Percentiles rank a stretch among this genome's conserved stretches.
Conservation (phyloP, 2,888 invertebrate genomes). For the Yponomeuta plumbellus region DNA sequence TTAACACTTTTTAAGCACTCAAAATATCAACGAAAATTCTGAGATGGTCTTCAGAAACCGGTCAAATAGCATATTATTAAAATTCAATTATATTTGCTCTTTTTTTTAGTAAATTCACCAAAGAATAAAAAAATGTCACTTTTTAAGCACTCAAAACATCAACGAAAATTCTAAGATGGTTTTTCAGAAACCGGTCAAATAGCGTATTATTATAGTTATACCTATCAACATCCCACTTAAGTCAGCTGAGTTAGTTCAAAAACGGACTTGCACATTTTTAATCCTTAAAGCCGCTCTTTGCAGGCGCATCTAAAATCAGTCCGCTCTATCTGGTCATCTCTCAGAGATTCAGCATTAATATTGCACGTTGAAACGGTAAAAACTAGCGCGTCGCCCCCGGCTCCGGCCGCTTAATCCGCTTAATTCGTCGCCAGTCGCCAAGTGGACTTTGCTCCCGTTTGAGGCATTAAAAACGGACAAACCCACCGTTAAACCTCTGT, state of each 20-base stretch:
- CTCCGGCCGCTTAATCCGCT: neutral
- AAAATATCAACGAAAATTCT: no score
- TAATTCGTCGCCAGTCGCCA: neutral
- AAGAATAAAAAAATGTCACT: no score
- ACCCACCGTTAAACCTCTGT: neutral
- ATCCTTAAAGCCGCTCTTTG: neutral
- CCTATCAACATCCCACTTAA: no score
- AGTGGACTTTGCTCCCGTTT: neutral
- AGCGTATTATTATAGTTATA: no score
- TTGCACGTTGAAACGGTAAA: neutral
- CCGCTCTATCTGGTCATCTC: neutral
- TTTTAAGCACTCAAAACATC: no score
- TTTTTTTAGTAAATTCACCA: no score
- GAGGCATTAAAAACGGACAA: conserved; percentile 1
- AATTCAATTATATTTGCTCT: no score
- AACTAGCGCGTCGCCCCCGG: neutral
- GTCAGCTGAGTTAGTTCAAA: neutral
- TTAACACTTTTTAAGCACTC: no score
- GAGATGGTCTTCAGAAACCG: no score
- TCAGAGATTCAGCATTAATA: neutral
- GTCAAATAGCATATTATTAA: no score
- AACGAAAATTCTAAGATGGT: no score
- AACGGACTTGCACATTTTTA: neutral
- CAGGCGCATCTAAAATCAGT: neutral
- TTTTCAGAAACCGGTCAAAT: no score